Percentiles rank a stretch among this genome's conserved stretches.
Evolutionary conservation across 2,797 vertebrate species (phyloP).

Genomic region (Gouania willdenowi): DNA sequence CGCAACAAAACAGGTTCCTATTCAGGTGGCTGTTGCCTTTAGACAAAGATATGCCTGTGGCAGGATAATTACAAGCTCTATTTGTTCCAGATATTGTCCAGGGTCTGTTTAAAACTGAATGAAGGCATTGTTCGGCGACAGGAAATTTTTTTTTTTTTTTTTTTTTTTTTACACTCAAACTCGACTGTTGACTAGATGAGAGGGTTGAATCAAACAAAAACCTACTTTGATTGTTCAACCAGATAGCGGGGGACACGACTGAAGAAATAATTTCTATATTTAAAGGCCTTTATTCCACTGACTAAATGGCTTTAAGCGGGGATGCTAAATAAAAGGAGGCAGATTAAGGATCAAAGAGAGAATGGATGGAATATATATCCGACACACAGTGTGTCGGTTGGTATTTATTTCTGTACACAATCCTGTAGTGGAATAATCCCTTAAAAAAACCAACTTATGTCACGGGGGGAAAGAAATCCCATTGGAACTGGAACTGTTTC

Average conservation of each 20-base stretch:
- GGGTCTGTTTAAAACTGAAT: constrained; percentile 21
- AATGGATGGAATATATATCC: constrained; percentile 42
- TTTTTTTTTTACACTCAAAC: too few relatives aligned
- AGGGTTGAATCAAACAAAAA: constrained; percentile 37
- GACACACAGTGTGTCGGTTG: constrained; percentile 17
- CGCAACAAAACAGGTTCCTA: too few relatives aligned
- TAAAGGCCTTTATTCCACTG: constrained; percentile 30
- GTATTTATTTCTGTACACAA: constrained; percentile 34
- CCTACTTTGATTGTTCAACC: constrained; percentile 50
- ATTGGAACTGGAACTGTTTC: constrained; percentile 59
- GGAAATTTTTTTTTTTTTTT: too few relatives aligned
- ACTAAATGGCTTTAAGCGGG: constrained; percentile 41
- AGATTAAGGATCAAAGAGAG: constrained; percentile 41
- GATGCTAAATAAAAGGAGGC: constrained; percentile 38
- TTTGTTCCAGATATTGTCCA: constrained; percentile 28
- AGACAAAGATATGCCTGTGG: constrained; percentile 30
- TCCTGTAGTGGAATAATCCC: constrained; percentile 21
- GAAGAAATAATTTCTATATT: constrained; percentile 36
- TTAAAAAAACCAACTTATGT: constrained; percentile 46
- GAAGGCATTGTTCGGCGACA: constrained; percentile 31
- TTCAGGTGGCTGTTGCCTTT: constrained; percentile 10
- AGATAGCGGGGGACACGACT: constrained; percentile 29
- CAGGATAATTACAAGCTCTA: constrained; percentile 41
- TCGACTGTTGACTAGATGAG: constrained; percentile 14
- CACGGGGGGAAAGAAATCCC: constrained; percentile 49